Evolutionary conservation across 2,888 invertebrate genomes (phyloP).

Genomic region (Folsomia manolachei): DNA sequence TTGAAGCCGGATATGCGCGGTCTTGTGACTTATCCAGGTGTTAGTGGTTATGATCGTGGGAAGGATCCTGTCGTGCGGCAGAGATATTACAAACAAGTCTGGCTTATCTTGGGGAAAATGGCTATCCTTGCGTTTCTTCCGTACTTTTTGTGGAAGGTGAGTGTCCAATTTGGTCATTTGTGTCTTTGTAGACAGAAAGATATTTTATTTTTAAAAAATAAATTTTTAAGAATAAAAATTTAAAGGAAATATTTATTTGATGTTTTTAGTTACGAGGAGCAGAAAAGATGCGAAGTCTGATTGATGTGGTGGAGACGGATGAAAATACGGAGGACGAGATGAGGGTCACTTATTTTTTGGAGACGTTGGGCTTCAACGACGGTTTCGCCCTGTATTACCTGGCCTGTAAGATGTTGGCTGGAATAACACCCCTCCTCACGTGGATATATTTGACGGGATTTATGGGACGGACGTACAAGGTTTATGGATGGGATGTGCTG

Average conservation of each 20-base stretch:
- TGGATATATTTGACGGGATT: slow-evolving; percentile 29
- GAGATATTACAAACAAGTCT: slow-evolving; percentile 31
- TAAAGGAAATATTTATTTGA: too few relatives aligned
- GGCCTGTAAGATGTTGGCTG: slow-evolving; percentile 22
- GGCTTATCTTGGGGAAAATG: slow-evolving; percentile 25
- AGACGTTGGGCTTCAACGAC: slow-evolving; percentile 29
- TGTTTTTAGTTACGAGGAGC: slow-evolving; percentile 14
- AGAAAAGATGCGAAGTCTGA: slow-evolving; percentile 19
- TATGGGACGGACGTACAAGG: slow-evolving; percentile 20
- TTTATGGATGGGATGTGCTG: slow-evolving; percentile 25
- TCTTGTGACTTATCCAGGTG: slow-evolving; percentile 30
- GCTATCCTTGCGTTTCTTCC: slow-evolving; percentile 23
- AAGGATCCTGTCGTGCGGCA: slow-evolving; percentile 21
- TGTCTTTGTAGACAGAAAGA: too few relatives aligned
- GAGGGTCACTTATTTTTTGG: slow-evolving; percentile 19
- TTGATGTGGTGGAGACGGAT: slow-evolving; percentile 3
- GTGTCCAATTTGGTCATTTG: not conserved
- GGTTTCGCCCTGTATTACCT: slow-evolving; percentile 21
- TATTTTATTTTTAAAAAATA: too few relatives aligned
- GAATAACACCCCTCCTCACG: slow-evolving; percentile 13
- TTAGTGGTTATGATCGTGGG: slow-evolving; percentile 25
- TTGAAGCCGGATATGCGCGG: slow-evolving; percentile 23
- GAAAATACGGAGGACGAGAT: slow-evolving; percentile 14
- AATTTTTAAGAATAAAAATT: too few relatives aligned
- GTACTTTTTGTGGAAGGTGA: slow-evolving; percentile 29